Percentiles rank a stretch among this genome's conserved stretches.
These are phyloP conservation scores for Bembecia ichneumoniformis DNA, from an alignment of 2,888 invertebrate species.

Conservation along the genomic window DNA sequence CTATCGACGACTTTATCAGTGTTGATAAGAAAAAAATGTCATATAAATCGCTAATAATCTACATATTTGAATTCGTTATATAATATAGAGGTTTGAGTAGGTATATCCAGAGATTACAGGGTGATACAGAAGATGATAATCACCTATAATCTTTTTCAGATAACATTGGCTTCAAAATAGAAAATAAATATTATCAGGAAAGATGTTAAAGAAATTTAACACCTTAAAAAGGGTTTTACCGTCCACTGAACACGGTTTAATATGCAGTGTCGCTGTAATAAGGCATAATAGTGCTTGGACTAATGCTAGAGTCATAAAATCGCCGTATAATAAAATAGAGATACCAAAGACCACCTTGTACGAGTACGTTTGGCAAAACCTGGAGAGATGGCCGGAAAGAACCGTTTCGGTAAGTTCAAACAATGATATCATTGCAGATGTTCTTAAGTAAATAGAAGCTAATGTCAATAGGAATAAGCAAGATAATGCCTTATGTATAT, in stretches of 20 bases:
- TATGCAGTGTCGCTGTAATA: slow-evolving; percentile 23
- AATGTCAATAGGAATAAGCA: no score
- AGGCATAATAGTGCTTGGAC: slow-evolving; percentile 47
- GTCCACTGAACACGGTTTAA: slow-evolving; percentile 10
- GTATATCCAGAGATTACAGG: no score
- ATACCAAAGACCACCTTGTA: slow-evolving; percentile 69
- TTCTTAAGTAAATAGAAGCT: no score
- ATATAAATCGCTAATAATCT: no score
- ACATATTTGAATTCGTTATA: no score
- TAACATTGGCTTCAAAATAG: background rate
- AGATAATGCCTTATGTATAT: no score
- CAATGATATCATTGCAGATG: no score
- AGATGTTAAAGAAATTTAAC: slow-evolving; percentile 62
- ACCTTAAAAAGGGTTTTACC: slow-evolving; percentile 34
- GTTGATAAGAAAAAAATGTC: no score
- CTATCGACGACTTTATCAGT: no score
- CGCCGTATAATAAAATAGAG: slow-evolving; percentile 60
- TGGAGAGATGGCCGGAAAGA: slow-evolving; percentile 76
- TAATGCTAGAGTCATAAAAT: slow-evolving; percentile 50
- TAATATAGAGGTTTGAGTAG: no score
- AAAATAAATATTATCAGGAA: background rate
- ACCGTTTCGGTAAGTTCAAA: slow-evolving; percentile 72
- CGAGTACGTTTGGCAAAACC: slow-evolving; percentile 75
- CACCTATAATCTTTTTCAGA: no score
- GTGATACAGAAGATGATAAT: no score